Percentiles rank a stretch among this genome's conserved stretches.
These are phyloP conservation scores for Microplitis demolitor DNA, from an alignment of 1,140 invertebrate genomes.

Conservation along the genomic window DNA sequence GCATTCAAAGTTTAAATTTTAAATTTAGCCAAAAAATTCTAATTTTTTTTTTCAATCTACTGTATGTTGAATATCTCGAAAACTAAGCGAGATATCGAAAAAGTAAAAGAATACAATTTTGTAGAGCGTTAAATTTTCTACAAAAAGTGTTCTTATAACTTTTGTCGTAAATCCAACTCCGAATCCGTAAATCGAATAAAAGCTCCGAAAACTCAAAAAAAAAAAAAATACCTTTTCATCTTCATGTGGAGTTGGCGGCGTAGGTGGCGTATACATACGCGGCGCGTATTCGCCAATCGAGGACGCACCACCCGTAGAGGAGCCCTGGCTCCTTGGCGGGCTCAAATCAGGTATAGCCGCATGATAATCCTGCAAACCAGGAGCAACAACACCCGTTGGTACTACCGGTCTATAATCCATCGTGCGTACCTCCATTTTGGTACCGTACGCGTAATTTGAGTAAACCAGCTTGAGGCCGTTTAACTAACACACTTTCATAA, in stretches of 20 bases:
- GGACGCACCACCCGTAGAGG: constrained; percentile 58
- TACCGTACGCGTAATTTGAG: constrained; percentile 43
- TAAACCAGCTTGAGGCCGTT: constrained; percentile 56
- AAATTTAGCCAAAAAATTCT: too few relatives aligned
- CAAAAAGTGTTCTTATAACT: too few relatives aligned
- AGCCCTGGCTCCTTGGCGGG: constrained; percentile 58
- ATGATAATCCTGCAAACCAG: constrained; percentile 57
- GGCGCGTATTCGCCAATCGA: constrained; percentile 59
- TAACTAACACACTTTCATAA: constrained; percentile 9
- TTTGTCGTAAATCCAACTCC: too few relatives aligned
- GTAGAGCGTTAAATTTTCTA: too few relatives aligned
- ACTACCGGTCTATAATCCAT: constrained; percentile 59
- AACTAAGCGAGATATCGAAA: too few relatives aligned
- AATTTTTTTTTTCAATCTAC: too few relatives aligned
- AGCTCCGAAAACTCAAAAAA: not conserved
- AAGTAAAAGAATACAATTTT: too few relatives aligned
- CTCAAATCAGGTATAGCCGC: constrained; percentile 57
- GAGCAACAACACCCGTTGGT: constrained; percentile 52
- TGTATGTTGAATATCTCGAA: too few relatives aligned
- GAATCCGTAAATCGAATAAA: too few relatives aligned
- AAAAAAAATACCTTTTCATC: constrained; percentile 55
- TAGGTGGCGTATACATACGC: constrained; percentile 60
- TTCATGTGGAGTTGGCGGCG: constrained; percentile 58
- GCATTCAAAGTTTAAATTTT: too few relatives aligned
- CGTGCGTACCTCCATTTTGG: constrained; percentile 58